Base-by-base conservation (phyloP, 2,113 vertebrate species). In the Myrmecophaga tridactyla region DNA sequence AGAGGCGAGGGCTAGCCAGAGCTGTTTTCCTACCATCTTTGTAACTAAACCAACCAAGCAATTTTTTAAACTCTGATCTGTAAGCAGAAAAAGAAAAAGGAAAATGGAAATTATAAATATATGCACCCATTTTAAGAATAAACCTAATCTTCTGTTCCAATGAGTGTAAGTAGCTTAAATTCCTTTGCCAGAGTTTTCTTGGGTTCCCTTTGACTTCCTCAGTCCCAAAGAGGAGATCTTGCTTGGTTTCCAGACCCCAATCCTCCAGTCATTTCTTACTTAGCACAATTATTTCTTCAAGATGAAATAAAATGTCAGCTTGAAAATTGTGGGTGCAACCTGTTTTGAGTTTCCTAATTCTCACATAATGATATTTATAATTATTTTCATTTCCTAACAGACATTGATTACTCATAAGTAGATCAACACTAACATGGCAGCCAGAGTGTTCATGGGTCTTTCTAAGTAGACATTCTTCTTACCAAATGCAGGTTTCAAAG, bases 291-390 rank as follows among this genome's bases (percentile, higher is more conserved):
- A 90, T 94, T 96, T 95, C 62, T 94, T 94, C 70, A 86, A 82
- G 63, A 83, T 94, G 88, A 83, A 94, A 94, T 90, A 94, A 96
- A 96, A 82, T 14, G 62, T 97, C 95, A 95, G 20, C 36, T 83
- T 97, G 97, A 96, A 78, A 96, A 92, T 43, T 94, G 63, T 94
- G 96, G 94, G 94, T 88, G 67, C 39, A 72, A 87, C 56, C 36
- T 83, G 77, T 73, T 77, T 95, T 89, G 90, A 75, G 95, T 77
- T 80, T 39, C 36, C 82, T 70, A 15, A 67, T 96, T 96, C 88
- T 92, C 95, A 95, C 1, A 7, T 76, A 36, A 10, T 69, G 69
- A 51, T 96, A 92, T 97, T 96, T 96, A 94, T 51, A 94, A 78
- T 88, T 92, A 67, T 92, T 92, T 73, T 94, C 58, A 39, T 89